Percentiles rank a stretch among this genome's conserved stretches.
These are phyloP conservation scores for Potamilus streckersoni DNA, from an alignment of 1,140 invertebrate genomes.

Conservation along the genomic window DNA sequence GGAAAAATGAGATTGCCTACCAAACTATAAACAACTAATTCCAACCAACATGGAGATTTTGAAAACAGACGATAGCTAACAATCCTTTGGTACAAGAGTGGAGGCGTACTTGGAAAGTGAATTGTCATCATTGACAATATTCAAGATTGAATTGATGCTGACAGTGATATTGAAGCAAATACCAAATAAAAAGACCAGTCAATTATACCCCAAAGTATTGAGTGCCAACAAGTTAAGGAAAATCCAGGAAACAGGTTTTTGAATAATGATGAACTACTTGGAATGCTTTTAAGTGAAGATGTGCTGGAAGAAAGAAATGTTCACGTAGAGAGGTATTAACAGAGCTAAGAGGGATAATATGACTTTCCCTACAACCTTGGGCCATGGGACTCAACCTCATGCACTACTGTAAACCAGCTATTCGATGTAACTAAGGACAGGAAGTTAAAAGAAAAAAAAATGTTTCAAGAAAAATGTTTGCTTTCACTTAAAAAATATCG, in stretches of 20 bases:
- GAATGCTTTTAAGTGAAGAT: background rate
- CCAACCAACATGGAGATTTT: too few relatives aligned
- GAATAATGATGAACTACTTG: too few relatives aligned
- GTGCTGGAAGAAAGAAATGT: background rate
- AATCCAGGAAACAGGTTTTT: background rate
- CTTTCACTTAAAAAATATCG: too few relatives aligned
- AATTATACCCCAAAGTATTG: background rate
- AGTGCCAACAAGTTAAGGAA: background rate
- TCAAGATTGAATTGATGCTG: background rate
- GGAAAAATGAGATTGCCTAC: too few relatives aligned
- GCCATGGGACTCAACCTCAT: background rate
- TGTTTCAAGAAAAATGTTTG: too few relatives aligned
- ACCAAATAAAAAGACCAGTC: background rate
- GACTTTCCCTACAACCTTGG: slow-evolving; percentile 7
- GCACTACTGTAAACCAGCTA: too few relatives aligned
- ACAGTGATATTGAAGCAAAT: background rate
- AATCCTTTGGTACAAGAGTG: too few relatives aligned
- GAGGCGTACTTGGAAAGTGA: too few relatives aligned
- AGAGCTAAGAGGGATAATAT: background rate
- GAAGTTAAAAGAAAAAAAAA: too few relatives aligned
- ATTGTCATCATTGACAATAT: background rate
- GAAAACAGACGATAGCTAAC: too few relatives aligned
- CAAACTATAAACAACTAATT: too few relatives aligned
- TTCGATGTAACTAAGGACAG: too few relatives aligned
- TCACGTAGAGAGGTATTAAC: background rate